Conservation (phyloP, 1,140 invertebrate species). For the Caerostris extrusa region DNA sequence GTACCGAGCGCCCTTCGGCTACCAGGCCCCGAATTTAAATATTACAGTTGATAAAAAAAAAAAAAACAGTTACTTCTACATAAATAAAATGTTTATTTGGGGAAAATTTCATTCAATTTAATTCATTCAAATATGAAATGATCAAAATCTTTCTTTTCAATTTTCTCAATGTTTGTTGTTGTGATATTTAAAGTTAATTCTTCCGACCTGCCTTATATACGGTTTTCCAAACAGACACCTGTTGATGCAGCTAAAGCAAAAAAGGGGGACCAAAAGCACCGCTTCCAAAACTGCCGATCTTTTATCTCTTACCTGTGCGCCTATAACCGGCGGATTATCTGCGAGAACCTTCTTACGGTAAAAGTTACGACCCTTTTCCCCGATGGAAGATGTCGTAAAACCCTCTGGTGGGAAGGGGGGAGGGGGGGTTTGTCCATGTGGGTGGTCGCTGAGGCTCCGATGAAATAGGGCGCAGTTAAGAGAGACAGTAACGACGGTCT, state of each 20-base stretch:
- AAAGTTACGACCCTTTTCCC: neutral
- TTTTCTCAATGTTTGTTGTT: too few relatives aligned
- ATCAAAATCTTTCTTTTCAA: too few relatives aligned
- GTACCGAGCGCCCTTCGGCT: too few relatives aligned
- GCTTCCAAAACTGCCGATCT: neutral
- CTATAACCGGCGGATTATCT: neutral
- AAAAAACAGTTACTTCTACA: too few relatives aligned
- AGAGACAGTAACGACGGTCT: neutral
- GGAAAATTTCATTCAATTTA: too few relatives aligned
- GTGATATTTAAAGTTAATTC: too few relatives aligned
- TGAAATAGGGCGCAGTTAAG: neutral
- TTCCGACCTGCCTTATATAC: too few relatives aligned
- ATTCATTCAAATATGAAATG: too few relatives aligned
- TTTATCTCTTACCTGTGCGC: neutral
- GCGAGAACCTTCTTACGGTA: neutral
- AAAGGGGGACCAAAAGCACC: neutral
- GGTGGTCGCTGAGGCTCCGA: neutral
- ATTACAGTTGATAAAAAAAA: too few relatives aligned
- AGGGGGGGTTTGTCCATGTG: neutral
- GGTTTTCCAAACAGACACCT: neutral
- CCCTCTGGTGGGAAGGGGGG: neutral
- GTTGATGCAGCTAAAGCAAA: neutral
- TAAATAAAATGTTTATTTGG: too few relatives aligned
- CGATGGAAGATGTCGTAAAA: neutral
- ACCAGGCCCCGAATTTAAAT: too few relatives aligned